Evolutionary conservation across 2,797 vertebrate genomes (phyloP).

Genomic region (Clarias laeviceps): DNA sequence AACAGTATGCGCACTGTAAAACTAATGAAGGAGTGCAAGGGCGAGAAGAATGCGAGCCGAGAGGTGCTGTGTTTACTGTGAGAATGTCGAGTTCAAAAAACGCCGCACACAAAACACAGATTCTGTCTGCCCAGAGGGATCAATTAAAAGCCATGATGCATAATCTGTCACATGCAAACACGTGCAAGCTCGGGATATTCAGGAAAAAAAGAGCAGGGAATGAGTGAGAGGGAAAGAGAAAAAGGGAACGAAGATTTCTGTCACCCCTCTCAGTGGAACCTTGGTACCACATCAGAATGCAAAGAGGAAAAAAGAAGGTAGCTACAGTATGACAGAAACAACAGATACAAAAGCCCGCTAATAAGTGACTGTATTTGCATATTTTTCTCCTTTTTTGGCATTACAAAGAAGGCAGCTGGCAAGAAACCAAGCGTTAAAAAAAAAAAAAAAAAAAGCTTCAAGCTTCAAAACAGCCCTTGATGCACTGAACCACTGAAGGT

Average conservation of each 20-base stretch:
- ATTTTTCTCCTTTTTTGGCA: slow-evolving; percentile 36
- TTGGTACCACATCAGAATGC: slow-evolving; percentile 53
- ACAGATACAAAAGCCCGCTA: slow-evolving; percentile 26
- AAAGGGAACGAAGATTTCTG: slow-evolving; percentile 47
- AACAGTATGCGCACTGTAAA: slow-evolving; percentile 41
- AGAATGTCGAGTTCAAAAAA: slow-evolving; percentile 67
- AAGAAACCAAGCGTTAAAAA: slow-evolving; percentile 3
- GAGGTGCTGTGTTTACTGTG: slow-evolving; percentile 52
- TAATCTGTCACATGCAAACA: slow-evolving; percentile 64
- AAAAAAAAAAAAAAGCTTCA: slow-evolving; percentile 12
- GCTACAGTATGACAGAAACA: slow-evolving; percentile 17
- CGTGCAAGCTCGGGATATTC: slow-evolving; percentile 52
- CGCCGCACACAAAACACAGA: slow-evolving; percentile 60
- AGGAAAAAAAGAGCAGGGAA: slow-evolving; percentile 50
- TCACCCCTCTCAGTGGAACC: slow-evolving; percentile 48
- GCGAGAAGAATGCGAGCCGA: slow-evolving; percentile 45
- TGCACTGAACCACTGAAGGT: slow-evolving; percentile 12
- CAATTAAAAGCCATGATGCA: slow-evolving; percentile 77
- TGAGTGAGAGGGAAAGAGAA: neutral
- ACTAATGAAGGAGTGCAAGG: slow-evolving; percentile 62
- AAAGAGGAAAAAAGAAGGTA: slow-evolving; percentile 49
- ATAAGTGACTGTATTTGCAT: slow-evolving; percentile 51
- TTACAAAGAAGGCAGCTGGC: slow-evolving; percentile 15
- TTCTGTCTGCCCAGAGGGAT: slow-evolving; percentile 74
- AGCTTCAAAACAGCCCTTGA: slow-evolving; percentile 28